phyloP scores from a whole-genome alignment of 1,140 invertebrate genomes.

The Temnothorax curvispinosus region DNA sequence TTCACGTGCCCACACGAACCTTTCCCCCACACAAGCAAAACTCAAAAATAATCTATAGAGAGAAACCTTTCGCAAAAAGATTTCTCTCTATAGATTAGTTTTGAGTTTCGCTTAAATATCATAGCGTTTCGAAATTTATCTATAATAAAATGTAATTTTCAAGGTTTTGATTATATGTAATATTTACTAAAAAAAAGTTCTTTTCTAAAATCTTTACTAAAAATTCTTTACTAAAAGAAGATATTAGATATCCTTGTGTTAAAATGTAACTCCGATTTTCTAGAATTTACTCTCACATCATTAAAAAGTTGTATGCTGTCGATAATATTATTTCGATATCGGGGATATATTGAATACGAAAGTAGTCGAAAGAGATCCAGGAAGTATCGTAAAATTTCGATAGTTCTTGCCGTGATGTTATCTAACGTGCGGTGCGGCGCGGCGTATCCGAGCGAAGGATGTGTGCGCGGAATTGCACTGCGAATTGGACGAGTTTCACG shows the following conservation, averaged over 20 bases:
- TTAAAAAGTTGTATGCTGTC: background rate
- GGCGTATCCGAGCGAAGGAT: constrained; percentile 61
- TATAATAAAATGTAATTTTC: background rate
- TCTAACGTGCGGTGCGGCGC: constrained; percentile 42
- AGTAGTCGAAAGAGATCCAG: background rate
- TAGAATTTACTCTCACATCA: background rate
- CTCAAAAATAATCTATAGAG: too few species aligned
- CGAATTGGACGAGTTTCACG: constrained; percentile 76
- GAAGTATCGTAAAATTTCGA: constrained; percentile 48
- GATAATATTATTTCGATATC: background rate
- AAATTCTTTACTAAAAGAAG: background rate
- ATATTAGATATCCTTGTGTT: background rate
- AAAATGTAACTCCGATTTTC: constrained; percentile 10
- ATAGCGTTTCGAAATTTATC: background rate
- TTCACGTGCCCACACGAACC: background rate
- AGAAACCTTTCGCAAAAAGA: background rate
- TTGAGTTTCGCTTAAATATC: background rate
- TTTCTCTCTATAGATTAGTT: background rate
- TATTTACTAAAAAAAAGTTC: too few species aligned
- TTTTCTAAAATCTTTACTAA: too few species aligned
- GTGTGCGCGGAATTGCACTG: constrained; percentile 70
- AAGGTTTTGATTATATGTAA: background rate
- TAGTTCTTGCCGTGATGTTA: constrained; percentile 34
- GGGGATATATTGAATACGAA: background rate
- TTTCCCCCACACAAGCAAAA: background rate